Evolutionary conservation across 2,888 invertebrate genomes (phyloP), one percentile per base, ranked within the genome.

Genomic region (Thelaira solivaga): DNA sequence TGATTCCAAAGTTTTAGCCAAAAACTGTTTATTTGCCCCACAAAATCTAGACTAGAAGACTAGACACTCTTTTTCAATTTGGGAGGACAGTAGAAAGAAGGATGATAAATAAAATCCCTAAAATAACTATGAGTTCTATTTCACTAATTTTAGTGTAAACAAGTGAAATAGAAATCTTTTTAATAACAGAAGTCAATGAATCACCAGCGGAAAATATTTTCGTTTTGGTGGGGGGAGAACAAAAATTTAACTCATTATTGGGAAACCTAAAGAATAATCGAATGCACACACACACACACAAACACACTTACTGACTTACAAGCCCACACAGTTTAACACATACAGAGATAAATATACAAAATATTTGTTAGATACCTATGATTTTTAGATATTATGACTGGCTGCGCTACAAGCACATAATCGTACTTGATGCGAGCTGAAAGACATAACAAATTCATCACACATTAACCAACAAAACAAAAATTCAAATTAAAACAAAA

Each of bases 401-500:
- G 49, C 47, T 57, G 47, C 6, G 45, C 18, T 29, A 49, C 57
- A 49, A 59, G 47, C 16, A 61, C 18, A 26, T 39, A 31, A 20
- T 59, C 62, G 61, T 75, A 68, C 75, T 75, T 75, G 75, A 41
- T 53, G 61, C 61, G 67, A 61, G 67, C 74, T 75, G 68, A 61
- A 59, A 51, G 10, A 8, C 10, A 43, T 16, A 43, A 1, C 36
- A 49, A 49, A 49, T 64, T 26, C 47, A 51, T 51, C 59, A 43
- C 10, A 47, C 36, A 61, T 74, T 61, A 61, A 51, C 59, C 57
- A 51, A 73, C 39, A 65, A 39, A 16, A 6, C 24, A 26, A 29
- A 47, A 47, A 47, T 13, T 11, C 18, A 20, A n/a, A 13, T 22
- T 47, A 20, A 57, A 59, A 59, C 13, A 4, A 31, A 47, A 57